These are phyloP conservation scores for Neodon shergylaensis DNA, from an alignment of 2,113 vertebrate species.

Conservation along the genomic window DNA sequence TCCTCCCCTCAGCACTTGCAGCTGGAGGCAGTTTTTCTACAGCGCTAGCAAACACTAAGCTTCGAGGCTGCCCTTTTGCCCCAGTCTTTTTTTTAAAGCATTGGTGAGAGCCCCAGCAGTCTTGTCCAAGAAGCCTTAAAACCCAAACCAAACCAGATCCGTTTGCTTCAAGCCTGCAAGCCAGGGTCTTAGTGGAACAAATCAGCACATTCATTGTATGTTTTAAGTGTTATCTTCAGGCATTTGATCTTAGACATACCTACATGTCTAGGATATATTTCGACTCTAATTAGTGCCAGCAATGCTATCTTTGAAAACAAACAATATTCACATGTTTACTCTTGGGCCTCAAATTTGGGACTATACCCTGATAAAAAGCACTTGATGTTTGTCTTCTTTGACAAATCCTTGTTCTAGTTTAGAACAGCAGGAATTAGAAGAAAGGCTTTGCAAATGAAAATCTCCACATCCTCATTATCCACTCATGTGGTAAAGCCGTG, in stretches of 20 bases:
- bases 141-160: neutral
- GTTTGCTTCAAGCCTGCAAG: slow-evolving; percentile 15
- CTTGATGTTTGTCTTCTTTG: slow-evolving; percentile 1
- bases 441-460: neutral
- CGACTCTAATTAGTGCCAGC: slow-evolving; percentile 26
- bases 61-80: neutral
- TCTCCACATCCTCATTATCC: slow-evolving; percentile 40
- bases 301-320: slow-evolving; percentile 40
- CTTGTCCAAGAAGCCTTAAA: neutral
- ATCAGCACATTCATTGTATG: neutral
- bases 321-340: neutral
- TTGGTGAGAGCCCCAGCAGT: neutral
- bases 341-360: neutral
- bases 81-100: neutral
- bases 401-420: neutral
- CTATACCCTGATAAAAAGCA: neutral
- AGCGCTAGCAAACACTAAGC: neutral
- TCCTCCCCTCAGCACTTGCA: neutral
- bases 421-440: neutral
- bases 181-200: slow-evolving; percentile 13
- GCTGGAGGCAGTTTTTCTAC: slow-evolving; percentile 7
- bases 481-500: neutral
- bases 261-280: neutral
- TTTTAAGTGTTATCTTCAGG: slow-evolving; percentile 27
- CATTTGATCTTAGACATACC: slow-evolving; percentile 30